Conservation (phyloP, 2,888 invertebrate genomes). For the Electrophaes corylata region DNA sequence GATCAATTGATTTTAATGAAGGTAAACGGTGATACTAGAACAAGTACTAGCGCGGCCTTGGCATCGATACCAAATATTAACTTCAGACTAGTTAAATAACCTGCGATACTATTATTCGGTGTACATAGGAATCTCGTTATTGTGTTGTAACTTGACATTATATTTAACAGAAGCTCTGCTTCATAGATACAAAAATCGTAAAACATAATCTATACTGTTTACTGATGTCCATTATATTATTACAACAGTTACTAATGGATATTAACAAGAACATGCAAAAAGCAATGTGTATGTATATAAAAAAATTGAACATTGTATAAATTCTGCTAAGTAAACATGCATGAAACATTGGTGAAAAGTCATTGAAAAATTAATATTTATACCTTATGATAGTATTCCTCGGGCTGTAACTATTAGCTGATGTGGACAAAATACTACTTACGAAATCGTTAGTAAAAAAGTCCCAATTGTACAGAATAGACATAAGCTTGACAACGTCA, state of each 20-base stretch:
- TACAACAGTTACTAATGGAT: background rate
- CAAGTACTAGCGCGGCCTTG: background rate
- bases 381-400: background rate
- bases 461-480: no score
- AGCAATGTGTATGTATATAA: background rate
- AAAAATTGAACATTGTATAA: background rate
- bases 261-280: slow-evolving; percentile 10
- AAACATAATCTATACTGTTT: background rate
- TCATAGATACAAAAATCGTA: slow-evolving; percentile 1
- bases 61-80: background rate
- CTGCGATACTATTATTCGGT: background rate
- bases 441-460: no score
- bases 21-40: background rate
- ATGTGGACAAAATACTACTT: no score
- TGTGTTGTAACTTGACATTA: background rate
- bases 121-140: background rate
- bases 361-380: background rate
- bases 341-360: background rate
- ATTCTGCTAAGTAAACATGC: background rate
- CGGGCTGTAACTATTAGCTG: slow-evolving; percentile 2
- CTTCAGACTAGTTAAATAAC: background rate
- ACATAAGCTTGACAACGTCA: no score
- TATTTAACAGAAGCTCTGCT: slow-evolving; percentile 16
- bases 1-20: slow-evolving; percentile 7
- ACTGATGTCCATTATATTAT: no score